Conservation (phyloP, 2,888 invertebrate genomes). For the Pyralis farinalis region DNA sequence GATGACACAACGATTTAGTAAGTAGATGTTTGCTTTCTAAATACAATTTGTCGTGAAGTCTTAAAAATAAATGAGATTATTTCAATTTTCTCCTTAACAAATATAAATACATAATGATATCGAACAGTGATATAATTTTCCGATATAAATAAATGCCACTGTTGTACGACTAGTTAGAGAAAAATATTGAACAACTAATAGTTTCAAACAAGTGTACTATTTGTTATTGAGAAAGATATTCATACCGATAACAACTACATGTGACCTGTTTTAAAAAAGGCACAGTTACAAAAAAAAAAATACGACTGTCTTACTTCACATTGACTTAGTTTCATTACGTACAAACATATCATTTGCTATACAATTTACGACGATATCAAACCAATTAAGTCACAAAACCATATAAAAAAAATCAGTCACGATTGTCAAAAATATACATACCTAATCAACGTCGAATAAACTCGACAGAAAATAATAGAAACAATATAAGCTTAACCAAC, state of each 20-base stretch:
- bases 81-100: slow-evolving; percentile 13
- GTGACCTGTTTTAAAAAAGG: slow-evolving; percentile 6
- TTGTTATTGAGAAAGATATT: neutral
- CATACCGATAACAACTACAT: neutral
- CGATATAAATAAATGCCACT: slow-evolving; percentile 46
- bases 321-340: slow-evolving; percentile 5
- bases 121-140: slow-evolving; percentile 16
- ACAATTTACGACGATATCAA: slow-evolving; percentile 1
- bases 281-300: slow-evolving; percentile 5
- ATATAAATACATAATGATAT: slow-evolving; percentile 17
- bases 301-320: neutral
- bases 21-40: slow-evolving; percentile 18
- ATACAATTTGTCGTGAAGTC: slow-evolving; percentile 31
- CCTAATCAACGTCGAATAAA: slow-evolving; percentile 21
- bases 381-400: slow-evolving; percentile 5
- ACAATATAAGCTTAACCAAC: slow-evolving; percentile 47
- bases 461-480: slow-evolving; percentile 39
- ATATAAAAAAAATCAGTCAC: slow-evolving; percentile 52
- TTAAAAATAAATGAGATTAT: slow-evolving; percentile 23
- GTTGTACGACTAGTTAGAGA: slow-evolving; percentile 49
- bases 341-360: neutral
- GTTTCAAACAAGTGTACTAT: slow-evolving; percentile 19
- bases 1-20: slow-evolving; percentile 11
- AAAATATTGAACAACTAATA: slow-evolving; percentile 31
- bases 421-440: slow-evolving; percentile 40